Percentiles rank a stretch among this genome's conserved stretches.
phyloP scores from a whole-genome alignment of 1,140 invertebrate species.

The Diabrotica virgifera region DNA sequence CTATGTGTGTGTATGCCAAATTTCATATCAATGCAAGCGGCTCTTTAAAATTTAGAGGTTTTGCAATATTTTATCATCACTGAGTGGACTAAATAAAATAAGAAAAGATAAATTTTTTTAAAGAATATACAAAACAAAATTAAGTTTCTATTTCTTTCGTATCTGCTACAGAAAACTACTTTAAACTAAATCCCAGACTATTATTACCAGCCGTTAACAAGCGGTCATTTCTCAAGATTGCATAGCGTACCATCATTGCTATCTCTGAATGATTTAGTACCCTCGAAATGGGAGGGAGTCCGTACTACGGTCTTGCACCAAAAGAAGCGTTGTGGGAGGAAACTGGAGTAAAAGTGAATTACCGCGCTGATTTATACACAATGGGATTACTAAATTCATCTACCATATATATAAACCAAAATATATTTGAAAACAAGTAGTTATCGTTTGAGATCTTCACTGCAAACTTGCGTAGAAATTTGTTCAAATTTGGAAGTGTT shows the following conservation, averaged over 20 bases:
- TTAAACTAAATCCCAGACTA: too few species aligned
- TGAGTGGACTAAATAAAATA: too few species aligned
- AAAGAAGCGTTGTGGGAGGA: slow-evolving; percentile 32
- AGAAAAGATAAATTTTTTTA: too few species aligned
- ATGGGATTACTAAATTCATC: slow-evolving; percentile 41
- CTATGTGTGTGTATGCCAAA: too few species aligned
- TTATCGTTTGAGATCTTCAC: slow-evolving; percentile 1
- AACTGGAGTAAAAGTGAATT: slow-evolving; percentile 39
- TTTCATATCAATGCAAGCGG: too few species aligned
- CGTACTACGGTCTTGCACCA: not conserved
- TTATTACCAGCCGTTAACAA: not conserved
- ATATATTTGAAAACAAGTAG: slow-evolving; percentile 30
- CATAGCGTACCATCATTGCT: slow-evolving; percentile 2
- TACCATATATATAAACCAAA: slow-evolving; percentile 44
- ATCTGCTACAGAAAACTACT: too few species aligned
- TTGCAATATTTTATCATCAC: too few species aligned
- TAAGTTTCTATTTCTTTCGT: too few species aligned
- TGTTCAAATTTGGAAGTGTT: too few species aligned
- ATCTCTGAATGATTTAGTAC: slow-evolving; percentile 11
- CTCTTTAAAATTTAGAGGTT: too few species aligned
- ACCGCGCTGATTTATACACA: slow-evolving; percentile 41
- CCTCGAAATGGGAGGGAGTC: slow-evolving; percentile 10
- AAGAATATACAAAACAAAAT: too few species aligned
- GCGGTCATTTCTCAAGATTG: slow-evolving; percentile 12
- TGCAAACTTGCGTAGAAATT: not conserved